Evolutionary conservation across 2,888 invertebrate genomes (phyloP).

Genomic region (Noctua pronuba): DNA sequence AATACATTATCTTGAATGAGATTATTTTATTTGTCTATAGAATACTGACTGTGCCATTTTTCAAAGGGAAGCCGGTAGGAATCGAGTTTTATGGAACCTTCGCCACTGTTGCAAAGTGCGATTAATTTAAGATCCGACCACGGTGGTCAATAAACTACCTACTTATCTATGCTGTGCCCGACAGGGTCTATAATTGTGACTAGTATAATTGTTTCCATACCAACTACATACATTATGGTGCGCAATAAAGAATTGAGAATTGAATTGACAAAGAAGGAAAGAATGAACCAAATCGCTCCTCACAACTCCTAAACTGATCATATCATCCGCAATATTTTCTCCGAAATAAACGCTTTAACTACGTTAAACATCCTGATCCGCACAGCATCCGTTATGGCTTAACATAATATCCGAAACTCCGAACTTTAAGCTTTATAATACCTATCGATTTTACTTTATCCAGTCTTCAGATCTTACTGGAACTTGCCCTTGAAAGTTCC

Average conservation of each 20-base stretch:
- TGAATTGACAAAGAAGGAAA: no score
- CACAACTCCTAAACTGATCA: constrained; percentile 11
- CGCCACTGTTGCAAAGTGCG: no score
- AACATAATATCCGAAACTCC: constrained; percentile 39
- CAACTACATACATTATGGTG: no score
- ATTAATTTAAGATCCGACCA: not conserved
- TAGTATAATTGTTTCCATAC: no score
- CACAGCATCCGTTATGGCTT: constrained; percentile 61
- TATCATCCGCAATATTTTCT: constrained; percentile 39
- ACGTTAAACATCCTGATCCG: constrained; percentile 65
- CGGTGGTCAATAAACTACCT: not conserved
- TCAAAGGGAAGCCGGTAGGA: no score
- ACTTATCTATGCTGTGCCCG: no score
- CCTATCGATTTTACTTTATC: constrained; percentile 44
- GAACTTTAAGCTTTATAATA: constrained; percentile 59
- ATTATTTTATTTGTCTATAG: no score
- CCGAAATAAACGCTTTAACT: constrained; percentile 61
- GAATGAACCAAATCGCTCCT: not conserved
- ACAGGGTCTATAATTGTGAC: no score
- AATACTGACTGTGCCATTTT: no score
- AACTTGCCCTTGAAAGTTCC: constrained; percentile 37
- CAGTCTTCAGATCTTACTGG: constrained; percentile 20
- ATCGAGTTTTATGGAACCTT: no score
- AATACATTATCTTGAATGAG: no score
- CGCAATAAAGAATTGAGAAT: no score